Evolutionary conservation across 2,113 vertebrate species (phyloP).

Genomic region (Anolis carolinensis): DNA sequence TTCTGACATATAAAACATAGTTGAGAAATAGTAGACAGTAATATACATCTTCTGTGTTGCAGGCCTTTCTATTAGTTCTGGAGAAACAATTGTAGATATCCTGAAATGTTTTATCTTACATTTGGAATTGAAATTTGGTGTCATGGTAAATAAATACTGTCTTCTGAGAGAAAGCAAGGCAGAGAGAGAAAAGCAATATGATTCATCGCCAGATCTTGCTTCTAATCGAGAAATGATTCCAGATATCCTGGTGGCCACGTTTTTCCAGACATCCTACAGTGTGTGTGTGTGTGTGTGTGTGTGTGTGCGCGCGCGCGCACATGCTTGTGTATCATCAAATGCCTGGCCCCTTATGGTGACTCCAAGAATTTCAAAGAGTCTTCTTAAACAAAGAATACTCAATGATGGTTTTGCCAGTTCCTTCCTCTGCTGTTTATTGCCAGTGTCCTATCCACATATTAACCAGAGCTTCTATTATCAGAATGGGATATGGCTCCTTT

Average conservation of each 20-base stretch:
- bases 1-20: background rate
- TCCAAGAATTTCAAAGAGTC: no score
- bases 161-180: background rate
- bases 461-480: no score
- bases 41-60: background rate
- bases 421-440: no score
- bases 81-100: rapidly evolving
- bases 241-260: background rate
- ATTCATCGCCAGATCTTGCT: background rate
- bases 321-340: no score
- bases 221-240: background rate
- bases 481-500: no score
- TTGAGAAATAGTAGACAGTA: constrained; percentile 8
- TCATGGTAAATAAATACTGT: constrained; percentile 6
- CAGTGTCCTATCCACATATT: no score
- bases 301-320: no score
- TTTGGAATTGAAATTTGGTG: background rate
- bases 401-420: no score
- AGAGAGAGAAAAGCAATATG: background rate
- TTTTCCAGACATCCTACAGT: background rate
- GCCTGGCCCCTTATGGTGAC: no score
- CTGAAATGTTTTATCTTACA: constrained; percentile 34
- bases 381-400: no score
- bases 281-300: background rate
- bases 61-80: background rate